Conservation (phyloP, 1,140 invertebrate genomes). For the Heliconius eleuchia region DNA sequence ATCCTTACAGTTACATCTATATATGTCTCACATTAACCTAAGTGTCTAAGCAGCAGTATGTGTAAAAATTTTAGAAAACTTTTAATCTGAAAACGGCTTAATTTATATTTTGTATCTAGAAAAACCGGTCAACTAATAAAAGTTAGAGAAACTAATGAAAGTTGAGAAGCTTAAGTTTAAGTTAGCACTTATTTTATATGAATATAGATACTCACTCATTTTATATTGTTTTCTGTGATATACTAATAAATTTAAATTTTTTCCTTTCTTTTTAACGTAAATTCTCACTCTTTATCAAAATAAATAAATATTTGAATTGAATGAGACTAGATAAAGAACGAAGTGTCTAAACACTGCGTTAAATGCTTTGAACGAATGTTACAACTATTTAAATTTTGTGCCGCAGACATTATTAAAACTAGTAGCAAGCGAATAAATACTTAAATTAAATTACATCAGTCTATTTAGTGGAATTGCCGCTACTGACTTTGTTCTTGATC, state of each 20-base stretch:
- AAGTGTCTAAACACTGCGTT: not conserved
- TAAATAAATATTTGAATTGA: too few species aligned
- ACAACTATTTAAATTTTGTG: not conserved
- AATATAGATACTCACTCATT: too few species aligned
- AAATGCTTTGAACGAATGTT: not conserved
- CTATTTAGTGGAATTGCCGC: conserved; percentile 64
- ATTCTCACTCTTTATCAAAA: too few species aligned
- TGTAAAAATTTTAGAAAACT: not conserved
- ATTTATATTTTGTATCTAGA: too few species aligned
- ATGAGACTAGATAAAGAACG: not conserved
- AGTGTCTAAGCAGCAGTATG: not conserved
- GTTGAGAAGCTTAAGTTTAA: too few species aligned
- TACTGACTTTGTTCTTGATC: conserved; percentile 70
- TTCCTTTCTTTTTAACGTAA: too few species aligned
- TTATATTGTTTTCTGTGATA: too few species aligned
- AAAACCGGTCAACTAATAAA: too few species aligned
- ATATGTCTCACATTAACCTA: conserved; percentile 12
- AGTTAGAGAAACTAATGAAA: too few species aligned
- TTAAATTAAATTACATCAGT: conserved; percentile 35
- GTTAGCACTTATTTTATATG: too few species aligned
- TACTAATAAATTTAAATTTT: too few species aligned
- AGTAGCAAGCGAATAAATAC: conserved; percentile 17
- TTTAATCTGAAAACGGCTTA: too few species aligned
- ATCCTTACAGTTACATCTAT: conserved; percentile 24
- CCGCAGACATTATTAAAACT: not conserved